Evolutionary conservation across 2,888 invertebrate genomes (phyloP).

Genomic region (Stenodera caucasica): DNA sequence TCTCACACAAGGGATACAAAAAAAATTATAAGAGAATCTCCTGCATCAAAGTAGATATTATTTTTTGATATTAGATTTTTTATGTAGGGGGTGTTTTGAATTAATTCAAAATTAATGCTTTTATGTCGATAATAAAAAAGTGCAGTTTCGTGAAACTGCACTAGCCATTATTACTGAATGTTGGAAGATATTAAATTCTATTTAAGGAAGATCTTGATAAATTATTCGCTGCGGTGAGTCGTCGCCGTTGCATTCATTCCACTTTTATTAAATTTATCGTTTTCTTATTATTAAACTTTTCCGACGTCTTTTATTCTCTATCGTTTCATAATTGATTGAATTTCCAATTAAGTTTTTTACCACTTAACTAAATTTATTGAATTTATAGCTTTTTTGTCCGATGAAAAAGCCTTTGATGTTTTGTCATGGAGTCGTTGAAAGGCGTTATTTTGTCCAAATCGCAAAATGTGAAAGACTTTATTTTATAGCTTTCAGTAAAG

Average conservation of each 20-base stretch:
- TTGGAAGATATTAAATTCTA: conserved; percentile 12
- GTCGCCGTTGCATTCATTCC: conserved; percentile 12
- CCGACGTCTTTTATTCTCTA: conserved; percentile 1
- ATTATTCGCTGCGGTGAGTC: conserved; percentile 12
- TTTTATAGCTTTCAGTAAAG: not conserved
- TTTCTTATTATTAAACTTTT: conserved; percentile 15
- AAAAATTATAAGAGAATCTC: too few species aligned
- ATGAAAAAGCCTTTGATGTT: too few species aligned
- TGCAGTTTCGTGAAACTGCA: conserved; percentile 7
- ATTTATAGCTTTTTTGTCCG: too few species aligned
- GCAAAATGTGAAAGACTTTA: not conserved
- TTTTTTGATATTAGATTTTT: too few species aligned
- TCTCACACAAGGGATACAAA: too few species aligned
- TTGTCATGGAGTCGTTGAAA: too few species aligned
- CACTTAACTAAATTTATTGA: conserved; percentile 10
- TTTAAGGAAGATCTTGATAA: conserved; percentile 16
- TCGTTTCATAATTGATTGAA: conserved; percentile 19
- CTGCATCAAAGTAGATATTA: too few species aligned
- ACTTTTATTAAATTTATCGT: conserved; percentile 19
- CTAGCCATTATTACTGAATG: not conserved
- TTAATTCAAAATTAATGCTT: not conserved
- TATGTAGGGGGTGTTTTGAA: not conserved
- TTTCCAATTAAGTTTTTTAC: conserved; percentile 12
- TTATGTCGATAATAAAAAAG: not conserved
- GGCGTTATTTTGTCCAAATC: too few species aligned